phyloP scores from a whole-genome alignment of 92 coral and sea anemone species.

The Actinernus sp. region DNA sequence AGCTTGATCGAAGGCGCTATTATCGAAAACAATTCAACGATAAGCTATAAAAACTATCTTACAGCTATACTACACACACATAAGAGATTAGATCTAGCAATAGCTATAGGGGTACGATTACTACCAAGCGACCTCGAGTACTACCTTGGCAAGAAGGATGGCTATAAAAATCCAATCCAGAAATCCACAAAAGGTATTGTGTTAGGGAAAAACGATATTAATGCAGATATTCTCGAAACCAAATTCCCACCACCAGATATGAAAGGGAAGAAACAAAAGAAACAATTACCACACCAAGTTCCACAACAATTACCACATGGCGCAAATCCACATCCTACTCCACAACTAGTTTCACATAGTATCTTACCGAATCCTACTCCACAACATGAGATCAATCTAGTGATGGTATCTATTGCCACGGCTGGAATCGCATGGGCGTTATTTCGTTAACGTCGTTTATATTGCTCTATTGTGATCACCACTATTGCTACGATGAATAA shows the following conservation, averaged over 20 bases:
- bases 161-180: slow-evolving; percentile 27
- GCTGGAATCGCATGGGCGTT: no score
- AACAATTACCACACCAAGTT: no score
- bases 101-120: slow-evolving; percentile 17
- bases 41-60: slow-evolving; percentile 3
- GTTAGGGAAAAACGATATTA: slow-evolving; percentile 17
- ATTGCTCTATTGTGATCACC: no score
- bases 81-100: slow-evolving; percentile 5
- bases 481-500: no score
- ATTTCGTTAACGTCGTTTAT: no score
- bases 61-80: slow-evolving; percentile 13
- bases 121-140: slow-evolving; percentile 12
- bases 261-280: no score
- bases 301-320: no score
- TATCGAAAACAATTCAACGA: neutral
- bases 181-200: slow-evolving; percentile 9
- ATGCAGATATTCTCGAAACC: slow-evolving; percentile 1
- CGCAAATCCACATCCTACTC: no score
- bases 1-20: slow-evolving; percentile 4
- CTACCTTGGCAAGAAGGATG: slow-evolving; percentile 1
- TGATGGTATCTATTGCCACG: no score
- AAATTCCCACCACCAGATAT: slow-evolving; percentile 24
- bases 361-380: no score
- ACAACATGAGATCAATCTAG: no score
- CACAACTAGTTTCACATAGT: no score